Evolutionary conservation across 2,888 invertebrate genomes (phyloP), one percentile per base, ranked within the genome.

Genomic region (Mayetiola destructor): DNA sequence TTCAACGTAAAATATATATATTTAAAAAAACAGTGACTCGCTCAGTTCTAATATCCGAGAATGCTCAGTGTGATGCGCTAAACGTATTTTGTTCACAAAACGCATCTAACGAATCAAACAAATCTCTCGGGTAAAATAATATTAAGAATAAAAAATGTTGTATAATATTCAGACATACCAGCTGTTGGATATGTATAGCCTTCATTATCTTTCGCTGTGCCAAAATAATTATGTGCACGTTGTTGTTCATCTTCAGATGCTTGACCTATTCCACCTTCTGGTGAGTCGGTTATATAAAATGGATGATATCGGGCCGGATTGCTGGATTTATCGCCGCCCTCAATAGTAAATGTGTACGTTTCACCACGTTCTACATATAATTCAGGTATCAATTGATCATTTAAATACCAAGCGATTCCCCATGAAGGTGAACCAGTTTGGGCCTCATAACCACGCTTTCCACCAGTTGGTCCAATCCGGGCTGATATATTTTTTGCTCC

Each of bases 401-500:
- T 92, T 67, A 94, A 82, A 75, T 90, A 94, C 90, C 90, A 93
- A 18, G 89, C 87, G 61, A 92, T 88, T 58, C 91, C 91, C 88
- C 90, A 90, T 0, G 88, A 85, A 6, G 87, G 84, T 63, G 80
- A 66, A 75, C 88, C 86, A 14, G 91, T 91, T 57, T 88, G 80
- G 1, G 85, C 79, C 0, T 84, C 80, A 70, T 90, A 91, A 1
- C 91, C 90, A 16, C 37, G n/a, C 18, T 48, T 48, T 48, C 58
- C 58, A 53, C 58, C 56, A 16, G 88, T 85, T 0, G 91, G 91
- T 0, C 92, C 92, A 63, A 92, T 88, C 65, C 82, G 76, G 0
- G 81, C 90, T 1, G 78, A 80, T 67, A 91, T 82, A 56, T 76
- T 77, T 57, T 71, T 76, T 63, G 79, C 79, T 30, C 82, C 76